These are phyloP conservation scores for Diploscapter pachys DNA, from an alignment of 1,140 invertebrate genomes.

Conservation along the genomic window DNA sequence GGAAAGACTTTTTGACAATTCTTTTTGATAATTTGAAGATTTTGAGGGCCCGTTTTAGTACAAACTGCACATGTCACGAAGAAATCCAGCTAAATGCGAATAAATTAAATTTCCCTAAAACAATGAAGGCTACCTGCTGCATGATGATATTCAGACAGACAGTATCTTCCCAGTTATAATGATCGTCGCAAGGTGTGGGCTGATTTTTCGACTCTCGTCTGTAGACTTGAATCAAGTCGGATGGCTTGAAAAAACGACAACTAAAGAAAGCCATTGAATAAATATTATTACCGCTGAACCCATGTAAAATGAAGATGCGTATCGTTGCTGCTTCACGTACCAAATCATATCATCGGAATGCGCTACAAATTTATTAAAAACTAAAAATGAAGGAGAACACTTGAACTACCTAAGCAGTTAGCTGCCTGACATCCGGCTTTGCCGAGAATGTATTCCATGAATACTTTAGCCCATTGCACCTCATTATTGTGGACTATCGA, in stretches of 20 bases:
- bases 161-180: slow-evolving; percentile 98
- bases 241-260: slow-evolving; percentile 12
- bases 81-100: slow-evolving; percentile 76
- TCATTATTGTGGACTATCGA: slow-evolving; percentile 37
- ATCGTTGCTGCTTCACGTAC: slow-evolving; percentile 38
- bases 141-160: slow-evolving; percentile 97
- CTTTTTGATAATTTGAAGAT: slow-evolving; percentile 86
- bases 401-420: slow-evolving; percentile 17
- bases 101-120: not conserved
- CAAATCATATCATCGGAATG: slow-evolving; percentile 50
- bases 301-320: slow-evolving; percentile 22
- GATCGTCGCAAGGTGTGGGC: slow-evolving; percentile 81
- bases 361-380: slow-evolving; percentile 41
- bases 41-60: slow-evolving; percentile 90
- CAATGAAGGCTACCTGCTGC: slow-evolving; percentile 71
- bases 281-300: too few species aligned
- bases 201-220: slow-evolving; percentile 91
- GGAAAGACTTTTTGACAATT: slow-evolving; percentile 93
- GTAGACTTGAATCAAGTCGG: slow-evolving; percentile 67
- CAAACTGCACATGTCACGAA: slow-evolving; percentile 93
- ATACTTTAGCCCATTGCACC: slow-evolving; percentile 45
- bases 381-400: not conserved
- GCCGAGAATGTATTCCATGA: slow-evolving; percentile 43
- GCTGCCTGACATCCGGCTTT: slow-evolving; percentile 20
- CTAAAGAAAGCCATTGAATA: too few species aligned